Evolutionary conservation across 2,888 invertebrate genomes (phyloP).

Genomic region (Panopea generosa): DNA sequence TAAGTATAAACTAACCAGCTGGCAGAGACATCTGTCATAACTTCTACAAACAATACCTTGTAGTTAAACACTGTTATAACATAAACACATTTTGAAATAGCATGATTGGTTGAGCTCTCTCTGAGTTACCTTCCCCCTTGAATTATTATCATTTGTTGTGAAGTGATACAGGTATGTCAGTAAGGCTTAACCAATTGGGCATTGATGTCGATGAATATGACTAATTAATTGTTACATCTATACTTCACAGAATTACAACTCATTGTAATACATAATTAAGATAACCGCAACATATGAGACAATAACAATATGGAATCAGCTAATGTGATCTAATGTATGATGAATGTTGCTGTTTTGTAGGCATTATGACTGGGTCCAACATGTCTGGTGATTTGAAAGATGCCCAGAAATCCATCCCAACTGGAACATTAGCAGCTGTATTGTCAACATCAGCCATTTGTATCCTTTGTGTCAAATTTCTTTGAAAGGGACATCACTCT

Average conservation of each 20-base stretch:
- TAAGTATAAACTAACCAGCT: too few species aligned
- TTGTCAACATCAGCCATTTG: conserved; percentile 97
- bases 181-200: too few species aligned
- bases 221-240: not conserved
- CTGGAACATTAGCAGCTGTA: conserved; percentile 98
- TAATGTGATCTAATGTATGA: not conserved
- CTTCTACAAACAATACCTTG: too few species aligned
- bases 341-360: conserved; percentile 85
- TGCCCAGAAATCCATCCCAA: conserved; percentile 98
- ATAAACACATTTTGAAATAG: too few species aligned
- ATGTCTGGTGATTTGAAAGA: conserved; percentile 99
- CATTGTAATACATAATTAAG: not conserved
- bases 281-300: not conserved
- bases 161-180: too few species aligned
- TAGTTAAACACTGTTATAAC: too few species aligned
- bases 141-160: too few species aligned
- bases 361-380: conserved; percentile 99
- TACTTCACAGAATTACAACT: not conserved
- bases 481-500: too few species aligned
- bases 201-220: too few species aligned
- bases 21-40: too few species aligned
- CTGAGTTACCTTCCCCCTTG: too few species aligned
- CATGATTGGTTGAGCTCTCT: too few species aligned
- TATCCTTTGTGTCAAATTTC: conserved; percentile 85
- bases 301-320: not conserved